phyloP scores from a whole-genome alignment of 2,113 vertebrate species.

The Stercorarius parasiticus region DNA sequence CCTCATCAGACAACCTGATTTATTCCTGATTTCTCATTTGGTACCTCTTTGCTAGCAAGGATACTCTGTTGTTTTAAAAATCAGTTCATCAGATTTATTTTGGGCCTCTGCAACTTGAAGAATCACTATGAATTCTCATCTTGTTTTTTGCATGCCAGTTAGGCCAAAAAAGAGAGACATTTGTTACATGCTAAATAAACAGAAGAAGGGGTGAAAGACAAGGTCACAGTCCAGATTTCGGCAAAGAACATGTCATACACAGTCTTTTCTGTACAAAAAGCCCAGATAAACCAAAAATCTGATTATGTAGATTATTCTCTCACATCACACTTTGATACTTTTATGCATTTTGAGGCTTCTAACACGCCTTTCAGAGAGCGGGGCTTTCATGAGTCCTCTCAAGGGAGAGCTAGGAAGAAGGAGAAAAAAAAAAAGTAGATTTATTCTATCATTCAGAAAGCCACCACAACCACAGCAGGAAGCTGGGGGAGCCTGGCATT shows the following conservation, averaged over 20 bases:
- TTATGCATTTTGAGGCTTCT: background rate
- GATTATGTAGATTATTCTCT: slow-evolving; percentile 29
- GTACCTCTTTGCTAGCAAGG: background rate
- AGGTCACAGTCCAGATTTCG: background rate
- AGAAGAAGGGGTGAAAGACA: background rate
- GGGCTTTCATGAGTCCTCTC: background rate
- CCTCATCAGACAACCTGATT: background rate
- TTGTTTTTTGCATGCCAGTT: background rate
- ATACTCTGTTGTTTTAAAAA: background rate
- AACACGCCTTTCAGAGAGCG: background rate
- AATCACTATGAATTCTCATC: background rate
- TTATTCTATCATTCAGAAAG: background rate
- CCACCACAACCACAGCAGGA: background rate
- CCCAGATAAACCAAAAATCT: background rate
- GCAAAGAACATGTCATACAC: background rate
- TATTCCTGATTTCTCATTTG: background rate
- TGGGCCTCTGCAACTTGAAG: background rate
- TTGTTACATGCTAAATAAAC: background rate
- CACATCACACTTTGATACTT: background rate
- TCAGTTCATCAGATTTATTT: background rate
- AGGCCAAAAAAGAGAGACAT: background rate
- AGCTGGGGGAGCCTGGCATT: background rate
- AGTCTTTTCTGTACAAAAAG: background rate
- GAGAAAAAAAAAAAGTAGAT: background rate
- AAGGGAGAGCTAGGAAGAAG: background rate